phyloP scores from a whole-genome alignment of 2,113 vertebrate genomes.

The Bostrychus sinensis region DNA sequence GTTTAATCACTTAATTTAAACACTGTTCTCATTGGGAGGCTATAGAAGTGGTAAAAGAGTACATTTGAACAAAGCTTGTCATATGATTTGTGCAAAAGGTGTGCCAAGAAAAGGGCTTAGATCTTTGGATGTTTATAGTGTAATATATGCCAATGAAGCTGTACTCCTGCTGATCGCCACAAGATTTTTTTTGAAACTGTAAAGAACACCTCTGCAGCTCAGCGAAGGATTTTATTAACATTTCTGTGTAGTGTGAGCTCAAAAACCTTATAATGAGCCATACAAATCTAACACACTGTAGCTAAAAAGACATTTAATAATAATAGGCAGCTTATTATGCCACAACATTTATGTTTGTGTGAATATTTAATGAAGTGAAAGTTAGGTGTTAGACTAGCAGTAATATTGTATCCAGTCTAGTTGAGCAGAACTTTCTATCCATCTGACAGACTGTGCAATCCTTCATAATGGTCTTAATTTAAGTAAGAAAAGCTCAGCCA shows the following conservation, averaged over 20 bases:
- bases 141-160: conserved; percentile 36
- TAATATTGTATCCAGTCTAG: too few relatives aligned
- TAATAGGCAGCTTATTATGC: too few relatives aligned
- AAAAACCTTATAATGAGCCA: neutral
- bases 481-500: conserved; percentile 49
- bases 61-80: conserved; percentile 31
- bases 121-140: conserved; percentile 42
- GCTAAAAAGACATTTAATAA: too few relatives aligned
- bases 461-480: conserved; percentile 25
- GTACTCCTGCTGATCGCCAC: conserved; percentile 48
- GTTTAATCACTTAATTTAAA: too few relatives aligned
- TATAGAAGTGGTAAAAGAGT: neutral
- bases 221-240: conserved; percentile 54
- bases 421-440: too few relatives aligned
- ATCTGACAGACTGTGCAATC: too few relatives aligned
- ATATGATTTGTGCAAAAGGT: conserved; percentile 40
- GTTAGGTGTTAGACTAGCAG: too few relatives aligned
- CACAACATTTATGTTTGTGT: too few relatives aligned
- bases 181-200: conserved; percentile 63
- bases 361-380: too few relatives aligned
- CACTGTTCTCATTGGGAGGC: neutral
- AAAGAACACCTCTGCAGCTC: conserved; percentile 53
- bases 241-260: conserved; percentile 37
- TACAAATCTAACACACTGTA: neutral
- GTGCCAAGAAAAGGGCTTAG: conserved; percentile 52